Percentiles rank a stretch among this genome's conserved stretches.
These are phyloP conservation scores for Sphyrna mokarran DNA, from an alignment of 2,113 vertebrate species.

Conservation along the genomic window DNA sequence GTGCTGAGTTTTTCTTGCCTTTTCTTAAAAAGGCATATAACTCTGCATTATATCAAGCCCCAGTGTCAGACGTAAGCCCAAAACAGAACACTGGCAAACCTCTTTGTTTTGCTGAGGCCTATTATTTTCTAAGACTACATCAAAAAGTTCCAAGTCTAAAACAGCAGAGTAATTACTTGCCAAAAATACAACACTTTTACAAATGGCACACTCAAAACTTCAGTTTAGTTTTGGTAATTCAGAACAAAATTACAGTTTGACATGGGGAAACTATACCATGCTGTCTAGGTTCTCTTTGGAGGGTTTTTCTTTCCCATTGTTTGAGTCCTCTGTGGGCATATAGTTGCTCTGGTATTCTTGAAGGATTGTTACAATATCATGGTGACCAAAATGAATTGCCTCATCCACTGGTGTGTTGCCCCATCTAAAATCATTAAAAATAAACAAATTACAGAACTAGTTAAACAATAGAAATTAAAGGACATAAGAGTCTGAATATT, in stretches of 20 bases:
- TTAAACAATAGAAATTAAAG: background rate
- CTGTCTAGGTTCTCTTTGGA: constrained; percentile 92
- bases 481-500: too few species aligned
- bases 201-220: constrained; percentile 62
- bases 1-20: background rate
- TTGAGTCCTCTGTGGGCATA: constrained; percentile 67
- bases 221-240: constrained; percentile 58
- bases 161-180: constrained; percentile 54
- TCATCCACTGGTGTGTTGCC: constrained; percentile 97
- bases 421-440: constrained; percentile 64
- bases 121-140: background rate
- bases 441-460: background rate
- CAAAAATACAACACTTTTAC: constrained; percentile 65
- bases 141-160: constrained; percentile 53
- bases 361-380: constrained; percentile 91
- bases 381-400: constrained; percentile 94
- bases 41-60: background rate
- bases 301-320: constrained; percentile 61
- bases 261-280: constrained; percentile 60
- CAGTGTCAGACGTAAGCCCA: background rate
- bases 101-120: background rate
- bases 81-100: background rate
- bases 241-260: constrained; percentile 40
- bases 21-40: background rate
- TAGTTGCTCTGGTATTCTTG: constrained; percentile 86